Conservation (phyloP, 2,797 vertebrate genomes). For the Lophius americanus region DNA sequence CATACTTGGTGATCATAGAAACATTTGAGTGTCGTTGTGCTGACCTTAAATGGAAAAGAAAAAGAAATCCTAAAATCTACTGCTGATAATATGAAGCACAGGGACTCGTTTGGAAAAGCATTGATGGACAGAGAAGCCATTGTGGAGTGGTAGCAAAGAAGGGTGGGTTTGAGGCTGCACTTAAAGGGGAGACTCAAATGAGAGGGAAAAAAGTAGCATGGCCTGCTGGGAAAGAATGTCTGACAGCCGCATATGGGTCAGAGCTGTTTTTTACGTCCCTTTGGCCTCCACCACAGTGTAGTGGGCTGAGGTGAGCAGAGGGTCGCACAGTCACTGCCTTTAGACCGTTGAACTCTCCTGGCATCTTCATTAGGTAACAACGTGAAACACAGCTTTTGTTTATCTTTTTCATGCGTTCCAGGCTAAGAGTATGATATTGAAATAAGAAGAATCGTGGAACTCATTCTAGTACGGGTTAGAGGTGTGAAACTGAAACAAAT, state of each 20-base stretch:
- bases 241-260: constrained; percentile 52
- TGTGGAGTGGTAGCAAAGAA: constrained; percentile 47
- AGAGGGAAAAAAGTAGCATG: constrained; percentile 56
- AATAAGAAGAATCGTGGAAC: neutral
- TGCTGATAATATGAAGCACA: constrained; percentile 31
- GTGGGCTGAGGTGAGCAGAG: constrained; percentile 45
- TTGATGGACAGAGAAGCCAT: constrained; percentile 60
- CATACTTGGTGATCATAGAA: constrained; percentile 8
- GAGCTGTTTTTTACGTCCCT: constrained; percentile 49
- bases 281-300: constrained; percentile 18
- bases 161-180: constrained; percentile 35
- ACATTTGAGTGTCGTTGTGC: neutral
- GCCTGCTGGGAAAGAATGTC: constrained; percentile 72
- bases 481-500: too few species aligned
- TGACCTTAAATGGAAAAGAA: constrained; percentile 2
- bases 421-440: neutral
- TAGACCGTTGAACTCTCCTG: constrained; percentile 56
- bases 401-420: constrained; percentile 9
- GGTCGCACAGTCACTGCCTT: constrained; percentile 43
- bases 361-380: constrained; percentile 9
- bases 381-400: constrained; percentile 34
- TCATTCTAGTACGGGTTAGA: too few species aligned
- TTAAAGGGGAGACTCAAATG: constrained; percentile 58
- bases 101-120: constrained; percentile 35
- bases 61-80: constrained; percentile 34